Base-by-base conservation (phyloP, 2,888 invertebrate genomes). In the Neoaliturus tenellus region DNA sequence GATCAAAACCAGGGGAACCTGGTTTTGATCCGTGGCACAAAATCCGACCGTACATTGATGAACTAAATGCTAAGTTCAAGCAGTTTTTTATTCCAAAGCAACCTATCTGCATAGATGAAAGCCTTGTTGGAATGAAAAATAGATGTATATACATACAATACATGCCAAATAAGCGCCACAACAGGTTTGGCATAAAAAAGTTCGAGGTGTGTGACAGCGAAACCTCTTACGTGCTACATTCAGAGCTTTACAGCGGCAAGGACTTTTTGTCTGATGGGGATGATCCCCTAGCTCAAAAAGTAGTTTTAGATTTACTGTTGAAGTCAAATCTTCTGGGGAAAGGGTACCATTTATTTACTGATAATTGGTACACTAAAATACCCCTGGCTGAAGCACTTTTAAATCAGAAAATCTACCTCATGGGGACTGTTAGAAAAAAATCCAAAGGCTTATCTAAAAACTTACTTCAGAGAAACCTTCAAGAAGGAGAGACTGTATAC, bases 1-100 rank as follows among this genome's bases (percentile, higher is more conserved):
- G 44, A 67, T 12, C 51, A 82, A 51, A 55, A 23, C 20, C 23
- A 20, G 83, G 80, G 33, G n/a, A n/a, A n/a, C n/a, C n/a, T n/a
- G n/a, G n/a, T n/a, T n/a, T n/a, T n/a, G 83, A 83, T 51, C 80
- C 80, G 1, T 83, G 80, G 80, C 39, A 83, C 39, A 83, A 83
- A 80, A 69, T 83, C 12, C n/a, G 80, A 33, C 44, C 33, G n/a
- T 83, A 35, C 33, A 25, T 80, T 23, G 80, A 83, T 83, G 44
- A 69, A 51, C n/a, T 83, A 23, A 83, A 83, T 35, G 14, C 5
- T 25, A 80, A 31, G 44, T 80, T 83, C 33, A 55, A 39, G 23
- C 17, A n/a, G 12, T 73, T 71, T 31, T 83, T 80, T 71, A 25
- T 51, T 20, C 80, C 83, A 14, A 35, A 28, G n/a, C 83, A 83